Percentiles rank a stretch among this genome's conserved stretches.
These are phyloP conservation scores for Limosa lapponica DNA, from an alignment of 2,797 vertebrate species.

Conservation along the genomic window DNA sequence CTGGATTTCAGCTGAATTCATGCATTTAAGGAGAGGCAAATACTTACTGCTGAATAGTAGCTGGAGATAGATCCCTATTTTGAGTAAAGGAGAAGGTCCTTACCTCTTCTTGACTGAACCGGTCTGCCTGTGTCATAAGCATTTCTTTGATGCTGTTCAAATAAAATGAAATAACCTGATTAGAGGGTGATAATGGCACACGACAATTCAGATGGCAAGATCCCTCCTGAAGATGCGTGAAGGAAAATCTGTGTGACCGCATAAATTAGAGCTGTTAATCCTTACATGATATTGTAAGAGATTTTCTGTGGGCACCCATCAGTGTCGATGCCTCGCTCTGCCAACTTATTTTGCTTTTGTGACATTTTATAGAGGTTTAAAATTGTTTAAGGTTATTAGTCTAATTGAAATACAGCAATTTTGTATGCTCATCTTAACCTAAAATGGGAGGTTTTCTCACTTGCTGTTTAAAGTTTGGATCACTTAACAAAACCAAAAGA, in stretches of 20 bases:
- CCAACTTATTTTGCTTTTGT: conserved; percentile 54
- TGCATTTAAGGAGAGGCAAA: conserved; percentile 26
- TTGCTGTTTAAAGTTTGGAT: conserved; percentile 37
- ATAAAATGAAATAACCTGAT: conserved; percentile 53
- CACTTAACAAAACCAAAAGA: conserved; percentile 34
- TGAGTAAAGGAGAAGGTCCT: conserved; percentile 26
- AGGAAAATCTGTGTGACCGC: conserved; percentile 63
- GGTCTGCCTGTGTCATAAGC: conserved; percentile 86
- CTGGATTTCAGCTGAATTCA: conserved; percentile 30
- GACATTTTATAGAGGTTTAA: conserved; percentile 61
- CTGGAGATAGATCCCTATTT: not conserved
- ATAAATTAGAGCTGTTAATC: conserved; percentile 69
- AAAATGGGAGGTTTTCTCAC: conserved; percentile 22
- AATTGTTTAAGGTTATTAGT: conserved; percentile 60
- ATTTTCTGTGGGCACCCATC: conserved; percentile 55
- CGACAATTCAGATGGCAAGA: conserved; percentile 61
- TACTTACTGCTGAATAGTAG: not conserved
- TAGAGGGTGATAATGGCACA: conserved; percentile 57
- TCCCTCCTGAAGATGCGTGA: conserved; percentile 48
- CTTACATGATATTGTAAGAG: conserved; percentile 47
- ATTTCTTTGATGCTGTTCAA: conserved; percentile 85
- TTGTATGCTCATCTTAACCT: conserved; percentile 37
- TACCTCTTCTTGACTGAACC: conserved; percentile 90
- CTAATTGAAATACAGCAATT: conserved; percentile 53
- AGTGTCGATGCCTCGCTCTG: conserved; percentile 50